These are phyloP conservation scores for Boulengeromyrus knoepffleri DNA, from an alignment of 2,113 vertebrate genomes.

Conservation along the genomic window DNA sequence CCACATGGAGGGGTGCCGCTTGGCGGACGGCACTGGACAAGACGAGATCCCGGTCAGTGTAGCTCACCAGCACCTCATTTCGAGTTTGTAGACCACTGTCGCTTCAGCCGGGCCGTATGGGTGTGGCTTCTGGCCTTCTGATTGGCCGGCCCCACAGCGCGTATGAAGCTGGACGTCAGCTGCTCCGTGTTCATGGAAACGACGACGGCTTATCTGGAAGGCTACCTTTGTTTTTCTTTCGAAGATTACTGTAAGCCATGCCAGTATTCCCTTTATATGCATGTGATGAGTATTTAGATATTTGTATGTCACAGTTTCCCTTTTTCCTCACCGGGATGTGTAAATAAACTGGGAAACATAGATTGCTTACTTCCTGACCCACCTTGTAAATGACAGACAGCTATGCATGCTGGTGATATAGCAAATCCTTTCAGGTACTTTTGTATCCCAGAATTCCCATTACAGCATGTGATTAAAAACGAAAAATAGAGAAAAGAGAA, in stretches of 20 bases:
- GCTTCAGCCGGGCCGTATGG: neutral
- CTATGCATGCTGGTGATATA: conserved; percentile 94
- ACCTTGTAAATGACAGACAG: conserved; percentile 83
- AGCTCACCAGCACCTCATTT: neutral
- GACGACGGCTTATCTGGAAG: neutral
- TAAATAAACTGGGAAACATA: conserved; percentile 68
- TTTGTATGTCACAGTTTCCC: conserved; percentile 69
- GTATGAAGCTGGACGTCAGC: neutral
- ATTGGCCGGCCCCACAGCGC: neutral
- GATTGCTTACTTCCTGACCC: conserved; percentile 62
- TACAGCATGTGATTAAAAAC: conserved; percentile 81
- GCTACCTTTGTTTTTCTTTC: neutral
- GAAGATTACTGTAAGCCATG: conserved; percentile 65
- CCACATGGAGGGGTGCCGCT: neutral
- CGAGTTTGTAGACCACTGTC: neutral
- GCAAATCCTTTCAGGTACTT: conserved; percentile 94
- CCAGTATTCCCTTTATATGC: conserved; percentile 79
- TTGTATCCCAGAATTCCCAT: conserved; percentile 79
- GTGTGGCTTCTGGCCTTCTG: neutral
- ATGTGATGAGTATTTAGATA: conserved; percentile 74
- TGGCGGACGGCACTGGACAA: neutral
- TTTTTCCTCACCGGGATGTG: conserved; percentile 73
- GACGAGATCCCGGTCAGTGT: neutral
- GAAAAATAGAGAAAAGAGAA: conserved; percentile 58
- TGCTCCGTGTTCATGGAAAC: neutral